These are phyloP conservation scores for Callithrix jacchus DNA, from an alignment of 2,113 vertebrate species.

Conservation along the genomic window DNA sequence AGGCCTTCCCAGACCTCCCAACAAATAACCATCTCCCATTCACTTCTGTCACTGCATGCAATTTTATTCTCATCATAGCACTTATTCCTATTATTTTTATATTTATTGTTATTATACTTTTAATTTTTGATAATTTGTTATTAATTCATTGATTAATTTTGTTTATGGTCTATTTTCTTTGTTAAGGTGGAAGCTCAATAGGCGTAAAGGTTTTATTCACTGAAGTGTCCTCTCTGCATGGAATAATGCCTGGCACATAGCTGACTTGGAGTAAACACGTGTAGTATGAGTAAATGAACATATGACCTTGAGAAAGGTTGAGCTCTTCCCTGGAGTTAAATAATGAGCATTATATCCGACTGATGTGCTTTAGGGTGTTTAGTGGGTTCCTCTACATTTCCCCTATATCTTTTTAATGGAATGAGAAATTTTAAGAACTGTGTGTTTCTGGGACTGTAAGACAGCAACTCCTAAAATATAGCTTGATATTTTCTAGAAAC, in stretches of 20 bases:
- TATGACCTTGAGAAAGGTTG: conserved; percentile 2
- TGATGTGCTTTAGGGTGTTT: not conserved
- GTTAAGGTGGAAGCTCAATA: not conserved
- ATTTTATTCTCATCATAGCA: not conserved
- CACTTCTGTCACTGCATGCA: not conserved
- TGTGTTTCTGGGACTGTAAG: conserved; percentile 38
- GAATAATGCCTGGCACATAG: not conserved
- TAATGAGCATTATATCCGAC: not conserved
- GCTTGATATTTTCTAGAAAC: conserved; percentile 61
- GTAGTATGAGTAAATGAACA: not conserved
- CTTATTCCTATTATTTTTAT: not conserved
- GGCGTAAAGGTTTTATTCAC: not conserved
- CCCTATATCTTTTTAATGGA: conserved; percentile 46
- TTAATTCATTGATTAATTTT: conserved; percentile 2
- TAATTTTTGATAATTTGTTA: conserved; percentile 28
- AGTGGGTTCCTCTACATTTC: conserved; percentile 24
- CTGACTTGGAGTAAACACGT: not conserved
- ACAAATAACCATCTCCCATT: not conserved
- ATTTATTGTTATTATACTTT: no score
- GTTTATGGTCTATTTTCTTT: not conserved
- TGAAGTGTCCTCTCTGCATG: not conserved
- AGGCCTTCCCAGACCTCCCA: not conserved
- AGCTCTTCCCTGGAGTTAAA: not conserved
- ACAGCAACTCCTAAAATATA: conserved; percentile 57
- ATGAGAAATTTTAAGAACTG: conserved; percentile 40